Evolutionary conservation across 2,113 vertebrate genomes (phyloP).

Genomic region (Osmerus eperlanus): DNA sequence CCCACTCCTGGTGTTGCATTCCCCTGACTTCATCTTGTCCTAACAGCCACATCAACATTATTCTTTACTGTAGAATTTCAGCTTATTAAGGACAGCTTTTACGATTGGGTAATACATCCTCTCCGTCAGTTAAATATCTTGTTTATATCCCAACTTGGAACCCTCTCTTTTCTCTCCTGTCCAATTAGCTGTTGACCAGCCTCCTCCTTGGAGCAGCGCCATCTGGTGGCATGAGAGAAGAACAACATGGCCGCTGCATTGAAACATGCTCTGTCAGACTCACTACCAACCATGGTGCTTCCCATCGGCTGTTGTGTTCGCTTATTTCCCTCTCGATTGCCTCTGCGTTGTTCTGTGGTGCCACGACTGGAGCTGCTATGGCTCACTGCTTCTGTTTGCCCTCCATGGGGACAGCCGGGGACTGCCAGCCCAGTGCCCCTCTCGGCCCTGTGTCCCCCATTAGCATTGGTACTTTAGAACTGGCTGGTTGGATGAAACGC

Average conservation of each 20-base stretch:
- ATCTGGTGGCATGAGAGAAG: conserved; percentile 22
- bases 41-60: background rate
- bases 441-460: background rate
- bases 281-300: conserved; percentile 9
- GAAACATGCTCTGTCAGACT: conserved; percentile 62
- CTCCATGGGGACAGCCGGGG: conserved; percentile 4
- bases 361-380: conserved; percentile 27
- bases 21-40: background rate
- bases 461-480: background rate
- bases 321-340: conserved; percentile 45
- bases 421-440: background rate
- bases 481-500: background rate
- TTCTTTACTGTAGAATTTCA: background rate
- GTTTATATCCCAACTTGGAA: conserved; percentile 27
- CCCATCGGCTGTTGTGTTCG: conserved; percentile 48
- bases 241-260: conserved; percentile 30
- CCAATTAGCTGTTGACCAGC: conserved; percentile 51
- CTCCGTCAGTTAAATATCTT: conserved; percentile 19
- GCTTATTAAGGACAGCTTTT: background rate
- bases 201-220: conserved; percentile 41
- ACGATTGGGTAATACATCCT: background rate
- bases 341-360: conserved; percentile 41
- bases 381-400: conserved; percentile 37
- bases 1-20: background rate
- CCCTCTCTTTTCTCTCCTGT: conserved; percentile 35